phyloP scores from a whole-genome alignment of 2,113 vertebrate species.

The Erythrolamprus reginae region DNA sequence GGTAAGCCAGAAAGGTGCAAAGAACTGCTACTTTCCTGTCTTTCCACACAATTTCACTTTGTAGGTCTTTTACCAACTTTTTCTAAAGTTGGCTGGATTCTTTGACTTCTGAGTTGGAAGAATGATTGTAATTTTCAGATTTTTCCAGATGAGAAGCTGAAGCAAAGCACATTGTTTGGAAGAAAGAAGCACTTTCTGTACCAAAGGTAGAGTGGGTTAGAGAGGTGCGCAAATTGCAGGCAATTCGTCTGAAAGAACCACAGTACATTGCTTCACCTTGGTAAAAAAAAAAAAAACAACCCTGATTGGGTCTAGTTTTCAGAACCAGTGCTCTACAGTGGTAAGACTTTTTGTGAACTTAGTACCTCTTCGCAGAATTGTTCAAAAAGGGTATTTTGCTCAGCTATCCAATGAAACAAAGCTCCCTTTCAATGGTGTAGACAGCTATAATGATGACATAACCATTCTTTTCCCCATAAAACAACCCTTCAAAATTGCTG shows the following conservation, averaged over 20 bases:
- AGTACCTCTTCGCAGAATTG: background rate
- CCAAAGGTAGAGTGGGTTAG: background rate
- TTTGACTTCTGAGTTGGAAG: background rate
- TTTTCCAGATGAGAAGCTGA: background rate
- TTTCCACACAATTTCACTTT: background rate
- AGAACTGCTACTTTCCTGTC: background rate
- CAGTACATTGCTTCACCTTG: background rate
- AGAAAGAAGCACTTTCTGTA: background rate
- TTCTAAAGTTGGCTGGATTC: background rate
- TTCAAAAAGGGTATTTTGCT: background rate
- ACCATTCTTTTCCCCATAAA: background rate
- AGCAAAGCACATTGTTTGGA: background rate
- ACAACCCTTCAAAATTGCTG: background rate
- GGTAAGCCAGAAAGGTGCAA: background rate
- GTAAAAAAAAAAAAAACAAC: background rate
- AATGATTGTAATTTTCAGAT: background rate
- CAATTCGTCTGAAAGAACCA: background rate
- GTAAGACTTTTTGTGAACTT: background rate
- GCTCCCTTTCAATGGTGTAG: background rate
- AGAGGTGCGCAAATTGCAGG: background rate
- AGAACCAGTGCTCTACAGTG: background rate
- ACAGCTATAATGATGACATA: background rate
- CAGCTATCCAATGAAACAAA: background rate
- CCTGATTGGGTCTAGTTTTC: background rate
- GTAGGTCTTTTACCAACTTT: background rate